A percentile compares a stretch with the other conserved stretches of the same genome.
Evolutionary conservation across 2,888 invertebrate species (phyloP).

Genomic region (Ormyrus pomaceus): DNA sequence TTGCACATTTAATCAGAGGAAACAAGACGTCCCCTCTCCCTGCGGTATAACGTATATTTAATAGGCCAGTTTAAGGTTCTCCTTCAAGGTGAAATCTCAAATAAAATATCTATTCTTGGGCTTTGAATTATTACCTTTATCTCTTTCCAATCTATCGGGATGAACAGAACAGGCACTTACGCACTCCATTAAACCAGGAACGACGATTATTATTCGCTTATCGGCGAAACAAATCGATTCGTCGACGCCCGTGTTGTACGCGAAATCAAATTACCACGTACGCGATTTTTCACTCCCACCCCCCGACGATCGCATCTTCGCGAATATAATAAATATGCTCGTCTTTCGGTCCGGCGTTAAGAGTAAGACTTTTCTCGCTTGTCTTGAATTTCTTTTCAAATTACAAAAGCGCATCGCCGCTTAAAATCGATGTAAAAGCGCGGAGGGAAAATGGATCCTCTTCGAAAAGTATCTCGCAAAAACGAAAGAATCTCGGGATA

Average conservation of each 20-base stretch:
- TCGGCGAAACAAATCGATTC: conserved; percentile 11
- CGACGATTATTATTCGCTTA: conserved; percentile 25
- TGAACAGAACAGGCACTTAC: conserved; percentile 21
- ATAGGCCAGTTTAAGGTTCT: background rate
- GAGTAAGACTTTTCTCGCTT: no score
- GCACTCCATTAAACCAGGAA: conserved; percentile 24
- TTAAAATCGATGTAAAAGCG: background rate
- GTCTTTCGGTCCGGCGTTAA: no score
- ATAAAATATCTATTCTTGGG: conserved; percentile 24
- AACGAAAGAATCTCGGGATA: no score
- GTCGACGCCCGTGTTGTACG: background rate
- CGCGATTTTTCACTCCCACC: background rate
- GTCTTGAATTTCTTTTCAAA: no score
- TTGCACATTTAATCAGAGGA: conserved; percentile 30
- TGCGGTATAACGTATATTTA: background rate
- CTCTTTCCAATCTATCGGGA: background rate
- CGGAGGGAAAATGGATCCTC: no score
- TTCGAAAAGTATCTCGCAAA: no score
- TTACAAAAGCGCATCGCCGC: background rate
- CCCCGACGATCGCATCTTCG: background rate
- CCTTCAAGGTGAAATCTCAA: conserved; percentile 38
- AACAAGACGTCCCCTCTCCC: conserved; percentile 19
- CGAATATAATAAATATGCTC: background rate
- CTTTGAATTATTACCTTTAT: conserved; percentile 12
- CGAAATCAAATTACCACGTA: conserved; percentile 15